A percentile compares a stretch with the other conserved stretches of the same genome.
Evolutionary conservation across 1,140 invertebrate species (phyloP).

Genomic region (Lysiphlebus fabarum): DNA sequence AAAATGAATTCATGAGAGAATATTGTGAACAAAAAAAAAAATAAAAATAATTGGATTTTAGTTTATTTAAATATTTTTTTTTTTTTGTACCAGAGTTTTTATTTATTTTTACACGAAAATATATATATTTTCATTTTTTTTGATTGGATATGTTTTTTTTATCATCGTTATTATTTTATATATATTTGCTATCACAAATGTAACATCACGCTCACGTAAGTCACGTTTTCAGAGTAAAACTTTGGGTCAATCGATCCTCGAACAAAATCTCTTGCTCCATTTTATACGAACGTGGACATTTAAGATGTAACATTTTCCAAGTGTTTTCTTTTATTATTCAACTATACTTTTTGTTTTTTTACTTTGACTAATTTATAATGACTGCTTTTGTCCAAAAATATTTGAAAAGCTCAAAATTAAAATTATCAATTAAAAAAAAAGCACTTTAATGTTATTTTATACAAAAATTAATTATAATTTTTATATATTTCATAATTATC

Average conservation of each 20-base stretch:
- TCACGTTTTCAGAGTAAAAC: constrained; percentile 22
- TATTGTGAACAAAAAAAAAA: no score
- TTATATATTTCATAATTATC: no score
- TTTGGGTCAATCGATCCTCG: constrained; percentile 15
- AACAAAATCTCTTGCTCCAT: constrained; percentile 10
- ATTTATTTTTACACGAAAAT: neutral
- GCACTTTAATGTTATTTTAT: no score
- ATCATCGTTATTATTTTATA: no score
- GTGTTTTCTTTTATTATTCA: constrained; percentile 15
- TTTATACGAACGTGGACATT: constrained; percentile 24
- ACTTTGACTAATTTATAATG: neutral
- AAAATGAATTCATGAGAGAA: no score
- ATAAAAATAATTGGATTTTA: no score
- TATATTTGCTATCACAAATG: neutral
- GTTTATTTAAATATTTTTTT: neutral
- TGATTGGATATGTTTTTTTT: no score
- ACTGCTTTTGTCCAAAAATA: no score
- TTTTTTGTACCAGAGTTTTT: neutral
- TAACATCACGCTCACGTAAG: constrained; percentile 11
- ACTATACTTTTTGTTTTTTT: neutral
- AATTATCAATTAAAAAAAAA: no score
- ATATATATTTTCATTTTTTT: neutral
- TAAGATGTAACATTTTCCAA: constrained; percentile 10
- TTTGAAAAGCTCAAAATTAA: no score
- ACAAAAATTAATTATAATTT: no score